Conservation (phyloP, 2,797 vertebrate species). For the Neosalanx taihuensis region DNA sequence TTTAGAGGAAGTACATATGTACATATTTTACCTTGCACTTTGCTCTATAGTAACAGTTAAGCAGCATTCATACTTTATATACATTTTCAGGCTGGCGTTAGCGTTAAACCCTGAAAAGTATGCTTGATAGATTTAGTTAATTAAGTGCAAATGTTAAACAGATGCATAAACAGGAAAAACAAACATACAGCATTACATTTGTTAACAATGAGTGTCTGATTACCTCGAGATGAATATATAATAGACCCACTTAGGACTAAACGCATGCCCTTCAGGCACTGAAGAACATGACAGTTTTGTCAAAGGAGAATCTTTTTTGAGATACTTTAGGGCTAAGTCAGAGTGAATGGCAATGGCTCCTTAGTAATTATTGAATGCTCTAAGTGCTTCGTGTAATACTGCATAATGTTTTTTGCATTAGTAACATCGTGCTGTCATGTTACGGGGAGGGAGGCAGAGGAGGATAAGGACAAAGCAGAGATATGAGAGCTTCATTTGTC, state of each 20-base stretch:
- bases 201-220: constrained; percentile 64
- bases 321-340: constrained; percentile 57
- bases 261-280: constrained; percentile 54
- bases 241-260: constrained; percentile 67
- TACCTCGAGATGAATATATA: constrained; percentile 67
- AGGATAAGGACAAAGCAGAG: constrained; percentile 26
- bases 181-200: neutral
- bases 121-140: constrained; percentile 5
- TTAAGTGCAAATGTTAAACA: neutral
- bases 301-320: constrained; percentile 65
- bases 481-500: constrained; percentile 47
- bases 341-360: constrained; percentile 49
- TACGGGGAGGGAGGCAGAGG: constrained; percentile 29
- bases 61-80: neutral
- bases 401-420: constrained; percentile 77
- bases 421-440: constrained; percentile 61
- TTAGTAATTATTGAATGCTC: constrained; percentile 80
- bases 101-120: neutral
- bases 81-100: neutral
- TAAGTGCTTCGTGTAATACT: constrained; percentile 76
- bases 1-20: neutral
- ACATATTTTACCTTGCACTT: neutral
- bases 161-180: neutral
- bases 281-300: constrained; percentile 67
- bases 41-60: neutral